Evolutionary conservation across 2,888 invertebrate genomes (phyloP), one percentile per base, ranked within the genome.

Genomic region (Napeogenes sylphis): DNA sequence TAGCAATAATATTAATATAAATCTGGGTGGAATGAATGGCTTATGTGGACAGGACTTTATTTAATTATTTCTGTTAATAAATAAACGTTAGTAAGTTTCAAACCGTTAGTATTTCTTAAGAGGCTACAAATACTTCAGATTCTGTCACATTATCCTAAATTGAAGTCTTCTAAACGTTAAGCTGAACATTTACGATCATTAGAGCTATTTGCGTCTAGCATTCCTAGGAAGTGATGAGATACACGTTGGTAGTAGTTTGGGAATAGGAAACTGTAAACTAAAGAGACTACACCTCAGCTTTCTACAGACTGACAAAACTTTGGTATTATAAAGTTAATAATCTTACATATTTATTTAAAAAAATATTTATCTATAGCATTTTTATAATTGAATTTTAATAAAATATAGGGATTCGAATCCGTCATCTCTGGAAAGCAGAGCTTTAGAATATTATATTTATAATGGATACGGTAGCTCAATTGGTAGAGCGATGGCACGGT

Each of bases 141-240:
- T 51, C 51, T 51, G 51, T 51, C 51, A 51, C 51, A 51, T 30
- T 51, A 51, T 51, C 51, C 30, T 12, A 51, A 51, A 51, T 51
- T 30, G 51, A 51, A 51, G 12, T 51, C 42, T 32, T 59, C 45
- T 55, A 21, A 59, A 53, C 59, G 32, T 21, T 33, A 55, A 14
- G 42, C 32, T 30, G 35, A 45, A 45, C 53, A 30, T 35, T n/a
- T 51, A 53, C 59, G 45, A 56, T 53, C 56, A 56, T 59, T 56
- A 56, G 59, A 14, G 63, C 66, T 66, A 66, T 66, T 66, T 66
- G 47, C 56, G 58, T 54, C 47, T 46, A 59, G 57, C 58, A 54
- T 66, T 66, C 66, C 66, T 59, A 61, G 66, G 63, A 66, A 51
- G 30, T 51, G 51, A 53, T 51, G 59, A 59, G n/a, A 5, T 21